Evolutionary conservation across 2,113 vertebrate species (phyloP), one percentile per base, ranked within the genome.

Genomic region (Bagarius yarrelli): DNA sequence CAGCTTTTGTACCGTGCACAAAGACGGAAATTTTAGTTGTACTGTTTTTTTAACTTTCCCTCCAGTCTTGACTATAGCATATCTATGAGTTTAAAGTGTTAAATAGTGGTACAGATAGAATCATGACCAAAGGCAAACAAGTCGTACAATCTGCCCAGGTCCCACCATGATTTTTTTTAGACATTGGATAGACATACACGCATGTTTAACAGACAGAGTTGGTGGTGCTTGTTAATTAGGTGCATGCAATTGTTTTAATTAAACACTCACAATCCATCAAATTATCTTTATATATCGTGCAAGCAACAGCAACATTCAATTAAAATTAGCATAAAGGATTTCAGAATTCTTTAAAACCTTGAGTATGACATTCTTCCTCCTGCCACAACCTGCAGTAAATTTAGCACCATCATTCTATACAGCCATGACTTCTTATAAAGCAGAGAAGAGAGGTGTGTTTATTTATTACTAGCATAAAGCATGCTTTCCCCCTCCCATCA

Each of bases 381-480:
- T 40, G 34, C 36, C 18, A 55, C 57, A 60, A 76, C 53, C 32
- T 66, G 72, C 40, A 78, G 85, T 89, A 87, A 90, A 87, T 86
- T 79, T 85, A 82, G 79, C 84, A 86, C 84, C 81, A 87, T 89
- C 85, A 80, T 64, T 60, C 76, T 78, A 83, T 86, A 63, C 34
- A 78, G 84, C 79, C 76, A 81, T 79, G 57, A 84, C 73, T 85
- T 77, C 83, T 87, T 88, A 87, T 90, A 88, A 91, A 90, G 40
- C 81, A 76, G 9, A 85, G 80, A 36, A 83, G 79, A 81, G 84
- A 32, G 59, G 59, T 64, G 30, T 83, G 66, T 87, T 86, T 81
- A 72, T 88, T 90, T 89, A 89, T 88, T 81, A 85, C 82, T 80
- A 86, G 79, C 89, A 86, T 90, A 87, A 91, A 91, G 90, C 84